Conservation (phyloP, 1,140 invertebrate genomes). For the Wasmannia auropunctata region DNA sequence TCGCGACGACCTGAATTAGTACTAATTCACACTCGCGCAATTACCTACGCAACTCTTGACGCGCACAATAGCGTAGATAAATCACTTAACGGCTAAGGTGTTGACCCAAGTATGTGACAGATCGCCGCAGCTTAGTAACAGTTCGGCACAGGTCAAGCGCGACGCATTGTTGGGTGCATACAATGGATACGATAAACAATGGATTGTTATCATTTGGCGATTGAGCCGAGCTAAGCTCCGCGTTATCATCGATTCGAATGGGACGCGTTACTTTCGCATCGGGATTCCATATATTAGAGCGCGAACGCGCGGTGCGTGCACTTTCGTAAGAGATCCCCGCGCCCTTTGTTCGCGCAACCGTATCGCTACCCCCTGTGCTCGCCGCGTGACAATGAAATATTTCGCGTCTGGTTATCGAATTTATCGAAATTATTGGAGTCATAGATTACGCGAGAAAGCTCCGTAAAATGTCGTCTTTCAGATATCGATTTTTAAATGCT, state of each 20-base stretch:
- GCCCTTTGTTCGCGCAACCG: neutral
- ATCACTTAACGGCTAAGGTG: conserved; percentile 33
- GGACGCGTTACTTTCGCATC: conserved; percentile 13
- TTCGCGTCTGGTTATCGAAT: neutral
- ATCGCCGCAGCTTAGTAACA: conserved; percentile 18
- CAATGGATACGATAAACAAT: conserved; percentile 70
- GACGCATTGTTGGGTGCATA: conserved; percentile 55
- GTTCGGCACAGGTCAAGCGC: conserved; percentile 27
- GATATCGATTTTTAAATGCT: conserved; percentile 4
- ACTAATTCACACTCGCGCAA: neutral
- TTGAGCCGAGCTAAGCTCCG: conserved; percentile 53
- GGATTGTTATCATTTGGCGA: conserved; percentile 57
- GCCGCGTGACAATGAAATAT: neutral
- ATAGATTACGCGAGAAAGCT: neutral
- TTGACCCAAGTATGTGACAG: conserved; percentile 42
- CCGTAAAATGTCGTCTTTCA: neutral
- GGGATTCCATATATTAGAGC: neutral
- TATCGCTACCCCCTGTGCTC: neutral
- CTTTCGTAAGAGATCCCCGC: neutral
- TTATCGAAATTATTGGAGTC: neutral
- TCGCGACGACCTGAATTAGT: neutral
- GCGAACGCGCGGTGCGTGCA: no score
- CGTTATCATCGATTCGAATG: conserved; percentile 47
- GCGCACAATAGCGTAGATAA: neutral
- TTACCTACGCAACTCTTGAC: conserved; percentile 9